These are phyloP conservation scores for Hippoglossus stenolepis DNA, from an alignment of 2,113 vertebrate species.

Conservation along the genomic window DNA sequence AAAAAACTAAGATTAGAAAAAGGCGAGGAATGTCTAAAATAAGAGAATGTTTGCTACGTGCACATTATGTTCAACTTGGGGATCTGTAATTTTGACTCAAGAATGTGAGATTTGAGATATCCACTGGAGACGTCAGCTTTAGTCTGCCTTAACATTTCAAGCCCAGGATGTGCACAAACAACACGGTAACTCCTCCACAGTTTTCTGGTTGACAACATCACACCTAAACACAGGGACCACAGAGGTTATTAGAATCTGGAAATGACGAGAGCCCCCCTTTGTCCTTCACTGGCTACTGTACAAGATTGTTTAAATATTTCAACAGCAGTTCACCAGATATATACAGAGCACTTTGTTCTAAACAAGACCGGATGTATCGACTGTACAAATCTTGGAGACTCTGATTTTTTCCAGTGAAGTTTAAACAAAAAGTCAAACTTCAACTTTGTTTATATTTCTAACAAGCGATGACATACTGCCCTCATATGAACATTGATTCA, in stretches of 20 bases:
- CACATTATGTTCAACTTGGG: conserved; percentile 43
- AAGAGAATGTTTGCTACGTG: background rate
- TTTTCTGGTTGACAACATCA: conserved; percentile 8
- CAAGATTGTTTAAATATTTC: conserved; percentile 76
- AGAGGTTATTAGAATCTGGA: conserved; percentile 13
- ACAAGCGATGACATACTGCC: conserved; percentile 8
- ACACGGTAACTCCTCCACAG: background rate
- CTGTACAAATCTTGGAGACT: conserved; percentile 29
- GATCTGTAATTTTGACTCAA: conserved; percentile 56
- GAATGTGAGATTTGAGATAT: conserved; percentile 34
- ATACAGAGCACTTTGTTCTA: conserved; percentile 29
- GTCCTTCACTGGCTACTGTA: conserved; percentile 55
- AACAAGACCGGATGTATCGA: conserved; percentile 23
- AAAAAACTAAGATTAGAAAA: conserved; percentile 40
- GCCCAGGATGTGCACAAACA: no score
- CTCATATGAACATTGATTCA: conserved; percentile 16
- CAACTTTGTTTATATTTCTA: background rate
- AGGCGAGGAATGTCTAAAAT: conserved; percentile 19
- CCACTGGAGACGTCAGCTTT: conserved; percentile 2
- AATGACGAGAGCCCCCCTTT: conserved; percentile 30
- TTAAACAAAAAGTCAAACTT: background rate
- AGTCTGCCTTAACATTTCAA: conserved; percentile 20
- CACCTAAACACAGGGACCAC: conserved; percentile 5
- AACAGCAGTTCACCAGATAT: conserved; percentile 62
- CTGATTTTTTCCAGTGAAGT: conserved; percentile 41